Evolutionary conservation across 1,140 invertebrate genomes (phyloP).

Genomic region (Apocrypta bakeri): DNA sequence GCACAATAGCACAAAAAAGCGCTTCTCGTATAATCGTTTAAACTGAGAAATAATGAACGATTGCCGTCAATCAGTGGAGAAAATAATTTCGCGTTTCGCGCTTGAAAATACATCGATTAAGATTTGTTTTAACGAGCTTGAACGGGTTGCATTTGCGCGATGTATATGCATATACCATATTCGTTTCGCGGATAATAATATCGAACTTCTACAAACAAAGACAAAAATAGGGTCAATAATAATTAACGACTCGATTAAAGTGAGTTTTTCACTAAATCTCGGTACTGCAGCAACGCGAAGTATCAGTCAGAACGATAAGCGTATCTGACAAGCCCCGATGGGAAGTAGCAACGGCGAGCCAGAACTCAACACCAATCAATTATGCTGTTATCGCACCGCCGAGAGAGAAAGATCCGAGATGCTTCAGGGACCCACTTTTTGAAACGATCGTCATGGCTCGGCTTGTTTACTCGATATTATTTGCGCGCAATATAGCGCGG

Average conservation of each 20-base stretch:
- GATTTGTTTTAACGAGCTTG: conserved; percentile 23
- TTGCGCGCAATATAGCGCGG: no score
- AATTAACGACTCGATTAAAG: conserved; percentile 38
- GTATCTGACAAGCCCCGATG: neutral
- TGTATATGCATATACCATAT: no score
- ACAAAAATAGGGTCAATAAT: conserved; percentile 45
- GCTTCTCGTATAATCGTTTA: no score
- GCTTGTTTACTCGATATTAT: conserved; percentile 33
- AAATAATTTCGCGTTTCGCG: conserved; percentile 37
- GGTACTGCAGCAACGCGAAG: neutral
- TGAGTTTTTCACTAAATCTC: conserved; percentile 6
- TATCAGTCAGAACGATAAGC: conserved; percentile 19
- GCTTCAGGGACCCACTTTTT: conserved; percentile 18
- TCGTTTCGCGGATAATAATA: neutral
- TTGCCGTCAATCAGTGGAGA: conserved; percentile 26
- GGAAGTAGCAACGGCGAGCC: neutral
- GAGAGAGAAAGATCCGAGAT: neutral
- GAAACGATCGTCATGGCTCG: conserved; percentile 6
- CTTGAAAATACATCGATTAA: conserved; percentile 11
- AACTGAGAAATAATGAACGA: conserved; percentile 37
- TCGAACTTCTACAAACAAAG: conserved; percentile 2
- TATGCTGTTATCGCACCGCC: conserved; percentile 33
- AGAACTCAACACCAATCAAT: conserved; percentile 34
- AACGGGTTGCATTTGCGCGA: neutral
- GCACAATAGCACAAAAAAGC: neutral